Evolutionary conservation across 2,113 vertebrate species (phyloP).

Genomic region (Strix aluco): DNA sequence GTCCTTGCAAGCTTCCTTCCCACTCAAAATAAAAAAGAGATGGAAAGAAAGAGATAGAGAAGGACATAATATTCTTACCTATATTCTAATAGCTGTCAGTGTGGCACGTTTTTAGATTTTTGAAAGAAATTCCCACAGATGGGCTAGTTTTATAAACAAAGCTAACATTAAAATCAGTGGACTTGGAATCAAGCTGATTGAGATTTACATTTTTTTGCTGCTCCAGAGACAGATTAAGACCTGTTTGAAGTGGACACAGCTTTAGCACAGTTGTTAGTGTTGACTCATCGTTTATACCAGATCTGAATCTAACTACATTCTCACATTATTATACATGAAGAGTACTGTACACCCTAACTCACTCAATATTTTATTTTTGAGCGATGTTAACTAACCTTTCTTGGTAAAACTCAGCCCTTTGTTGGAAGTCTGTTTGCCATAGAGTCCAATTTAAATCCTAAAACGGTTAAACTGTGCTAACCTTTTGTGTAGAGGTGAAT

Average conservation of each 20-base stretch:
- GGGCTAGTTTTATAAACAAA: not conserved
- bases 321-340: not conserved
- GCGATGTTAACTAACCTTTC: not conserved
- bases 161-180: not conserved
- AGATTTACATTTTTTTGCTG: not conserved
- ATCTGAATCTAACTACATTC: not conserved
- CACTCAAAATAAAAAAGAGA: accelerated
- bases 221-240: not conserved
- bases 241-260: not conserved
- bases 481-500: not conserved
- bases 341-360: not conserved
- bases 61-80: not conserved
- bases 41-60: not conserved
- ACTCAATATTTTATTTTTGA: not conserved
- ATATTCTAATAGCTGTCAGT: not conserved
- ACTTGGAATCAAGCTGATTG: not conserved
- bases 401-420: not conserved
- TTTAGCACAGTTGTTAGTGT: not conserved
- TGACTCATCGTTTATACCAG: not conserved
- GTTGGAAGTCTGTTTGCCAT: not conserved
- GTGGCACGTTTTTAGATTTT: not conserved
- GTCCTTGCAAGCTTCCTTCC: not conserved
- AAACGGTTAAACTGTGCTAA: not conserved
- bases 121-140: not conserved
- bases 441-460: not conserved